phyloP scores from a whole-genome alignment of 1,140 invertebrate genomes.

The Drosophila dunni region DNA sequence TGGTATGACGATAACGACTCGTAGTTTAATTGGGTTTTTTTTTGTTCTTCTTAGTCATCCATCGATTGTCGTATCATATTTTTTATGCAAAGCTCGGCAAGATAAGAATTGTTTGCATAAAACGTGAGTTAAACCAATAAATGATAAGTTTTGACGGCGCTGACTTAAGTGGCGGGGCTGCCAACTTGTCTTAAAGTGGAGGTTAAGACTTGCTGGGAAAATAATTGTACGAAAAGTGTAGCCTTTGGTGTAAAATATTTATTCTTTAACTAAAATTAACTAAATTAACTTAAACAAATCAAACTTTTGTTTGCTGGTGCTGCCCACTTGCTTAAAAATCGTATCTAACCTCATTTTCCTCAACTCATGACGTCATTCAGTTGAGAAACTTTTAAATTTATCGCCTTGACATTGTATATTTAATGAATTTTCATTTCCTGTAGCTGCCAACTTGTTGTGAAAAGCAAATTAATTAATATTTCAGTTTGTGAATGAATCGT shows the following conservation, averaged over 20 bases:
- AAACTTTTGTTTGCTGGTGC: background rate
- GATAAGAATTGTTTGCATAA: constrained; percentile 68
- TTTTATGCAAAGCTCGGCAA: constrained; percentile 16
- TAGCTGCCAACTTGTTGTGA: constrained; percentile 8
- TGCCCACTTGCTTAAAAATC: background rate
- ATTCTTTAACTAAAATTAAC: background rate
- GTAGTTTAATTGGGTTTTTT: constrained; percentile 1
- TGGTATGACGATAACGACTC: constrained; percentile 10
- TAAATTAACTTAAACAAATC: too few species aligned
- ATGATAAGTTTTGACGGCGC: constrained; percentile 35
- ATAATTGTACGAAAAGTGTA: too few species aligned
- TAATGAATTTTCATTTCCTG: background rate
- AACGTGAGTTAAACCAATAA: constrained; percentile 52
- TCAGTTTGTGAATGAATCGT: background rate
- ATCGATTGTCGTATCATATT: constrained; percentile 18
- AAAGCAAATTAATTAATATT: background rate
- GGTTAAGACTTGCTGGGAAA: background rate
- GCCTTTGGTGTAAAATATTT: background rate
- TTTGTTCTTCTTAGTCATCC: constrained; percentile 49
- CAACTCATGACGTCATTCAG: background rate
- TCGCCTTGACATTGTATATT: background rate
- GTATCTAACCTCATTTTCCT: background rate
- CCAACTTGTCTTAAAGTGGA: constrained; percentile 2
- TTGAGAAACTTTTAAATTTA: background rate
- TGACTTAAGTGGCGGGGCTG: background rate